Evolutionary conservation across 2,113 vertebrate genomes (phyloP), one percentile per base, ranked within the genome.

Genomic region (Anser brachyrhynchus): DNA sequence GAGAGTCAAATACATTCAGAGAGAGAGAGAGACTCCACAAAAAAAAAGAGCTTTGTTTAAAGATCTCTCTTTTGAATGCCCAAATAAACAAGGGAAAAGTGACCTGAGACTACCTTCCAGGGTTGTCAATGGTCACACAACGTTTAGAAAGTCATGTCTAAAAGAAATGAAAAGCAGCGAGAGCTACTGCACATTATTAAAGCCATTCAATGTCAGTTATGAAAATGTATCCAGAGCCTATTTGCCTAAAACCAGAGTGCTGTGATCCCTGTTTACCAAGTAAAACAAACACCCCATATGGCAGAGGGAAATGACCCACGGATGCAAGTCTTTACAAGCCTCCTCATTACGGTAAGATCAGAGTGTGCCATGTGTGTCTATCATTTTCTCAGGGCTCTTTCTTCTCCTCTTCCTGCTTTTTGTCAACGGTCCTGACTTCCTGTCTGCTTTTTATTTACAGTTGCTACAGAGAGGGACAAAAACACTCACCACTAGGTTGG

Each of bases 361-460:
- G 90, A 92, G 73, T 17, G 39, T 91, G 85, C 82, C 87, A 90
- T 72, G 80, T 95, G 84, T 87, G 80, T 39, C 86, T 89, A 69
- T 84, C 89, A 81, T 90, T 94, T 96, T 94, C 91, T 84, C 5
- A 0, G 61, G 76, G 65, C 70, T 94, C 89, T 97, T 94, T 96
- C 91, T 96, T 95, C 87, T 89, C 51, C 65, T 92, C 77, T 86
- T 94, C 89, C 96, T 95, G 95, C 66, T 93, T 84, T 92, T 94
- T 95, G 87, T 97, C 92, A 95, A 61, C 1, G 7, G 49, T 84
- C 20, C 65, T 93, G 73, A 65, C 65, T 94, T 94, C 61, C 84
- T 5, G 29, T 92, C 95, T 96, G 91, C 92, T 96, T 96, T 96
- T 89, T 97, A 93, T 97, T 97, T 96, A 57, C 92, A 72, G 62